Percentiles rank a stretch among this genome's conserved stretches.
phyloP scores from a whole-genome alignment of 2,888 invertebrate species.

The Mimachlamys varia region DNA sequence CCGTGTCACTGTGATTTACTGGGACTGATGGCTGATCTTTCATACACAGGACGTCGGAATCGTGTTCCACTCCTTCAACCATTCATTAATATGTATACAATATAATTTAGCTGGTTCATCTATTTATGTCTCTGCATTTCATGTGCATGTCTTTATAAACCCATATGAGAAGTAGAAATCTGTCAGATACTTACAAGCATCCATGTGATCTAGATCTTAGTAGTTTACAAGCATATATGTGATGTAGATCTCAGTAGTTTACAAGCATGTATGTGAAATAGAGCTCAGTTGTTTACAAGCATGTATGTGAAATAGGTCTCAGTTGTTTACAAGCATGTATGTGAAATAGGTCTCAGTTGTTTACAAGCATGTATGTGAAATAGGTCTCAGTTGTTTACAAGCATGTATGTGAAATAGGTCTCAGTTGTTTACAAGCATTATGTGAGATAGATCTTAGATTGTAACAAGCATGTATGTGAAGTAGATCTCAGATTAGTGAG shows the following conservation, averaged over 20 bases:
- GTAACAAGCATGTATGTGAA: neutral
- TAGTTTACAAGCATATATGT: neutral
- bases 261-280: neutral
- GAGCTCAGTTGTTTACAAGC: neutral
- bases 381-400: neutral
- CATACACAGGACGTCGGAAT: neutral
- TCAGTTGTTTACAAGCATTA: neutral
- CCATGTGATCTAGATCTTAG: neutral
- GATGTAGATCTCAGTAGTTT: neutral
- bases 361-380: neutral
- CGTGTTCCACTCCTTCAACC: neutral
- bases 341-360: neutral
- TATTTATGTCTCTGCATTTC: neutral
- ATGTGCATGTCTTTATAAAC: neutral
- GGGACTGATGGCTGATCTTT: neutral
- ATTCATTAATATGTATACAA: constrained; percentile 34
- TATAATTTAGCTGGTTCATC: neutral
- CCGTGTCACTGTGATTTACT: constrained; percentile 2
- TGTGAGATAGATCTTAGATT: neutral
- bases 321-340: neutral
- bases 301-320: neutral
- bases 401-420: neutral
- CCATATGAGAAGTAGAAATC: neutral
- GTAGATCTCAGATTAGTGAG: neutral
- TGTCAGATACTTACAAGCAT: neutral